phyloP scores from a whole-genome alignment of 1,140 invertebrate species.

The Oryctes rhinoceros region DNA sequence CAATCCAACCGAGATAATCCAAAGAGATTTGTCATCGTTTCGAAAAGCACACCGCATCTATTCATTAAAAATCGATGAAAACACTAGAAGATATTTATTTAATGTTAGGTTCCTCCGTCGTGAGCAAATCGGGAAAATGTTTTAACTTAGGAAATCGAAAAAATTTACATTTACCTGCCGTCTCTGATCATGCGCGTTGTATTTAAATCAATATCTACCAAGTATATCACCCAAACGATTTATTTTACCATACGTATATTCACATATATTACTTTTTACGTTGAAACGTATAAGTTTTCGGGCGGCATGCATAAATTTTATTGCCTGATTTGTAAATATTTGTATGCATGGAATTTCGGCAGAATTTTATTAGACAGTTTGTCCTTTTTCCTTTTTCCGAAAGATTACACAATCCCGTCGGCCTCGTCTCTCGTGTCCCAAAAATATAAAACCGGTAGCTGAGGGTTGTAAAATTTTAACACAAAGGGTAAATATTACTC shows the following conservation, averaged over 20 bases:
- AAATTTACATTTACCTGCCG: neutral
- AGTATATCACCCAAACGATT: neutral
- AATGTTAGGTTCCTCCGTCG: no score
- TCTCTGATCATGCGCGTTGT: neutral
- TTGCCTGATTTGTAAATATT: constrained; percentile 31
- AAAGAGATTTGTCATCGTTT: no score
- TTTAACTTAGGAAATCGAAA: no score
- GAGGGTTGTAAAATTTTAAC: constrained; percentile 34
- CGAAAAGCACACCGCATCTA: no score
- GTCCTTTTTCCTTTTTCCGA: constrained; percentile 16
- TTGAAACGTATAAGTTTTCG: neutral
- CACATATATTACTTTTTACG: constrained; percentile 29
- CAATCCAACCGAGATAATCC: no score
- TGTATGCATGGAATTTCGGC: constrained; percentile 21
- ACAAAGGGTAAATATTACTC: constrained; percentile 27
- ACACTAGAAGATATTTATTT: no score
- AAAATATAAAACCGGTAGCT: constrained; percentile 34
- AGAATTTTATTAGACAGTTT: constrained; percentile 14
- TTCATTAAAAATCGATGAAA: no score
- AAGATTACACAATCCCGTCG: constrained; percentile 29
- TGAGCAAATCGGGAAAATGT: no score
- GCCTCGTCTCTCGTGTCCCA: constrained; percentile 5
- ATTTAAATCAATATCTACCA: constrained; percentile 1
- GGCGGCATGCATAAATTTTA: constrained; percentile 15
- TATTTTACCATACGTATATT: constrained; percentile 1